These are phyloP conservation scores for Metaphire vulgaris DNA, from an alignment of 1,140 invertebrate genomes.

Conservation along the genomic window DNA sequence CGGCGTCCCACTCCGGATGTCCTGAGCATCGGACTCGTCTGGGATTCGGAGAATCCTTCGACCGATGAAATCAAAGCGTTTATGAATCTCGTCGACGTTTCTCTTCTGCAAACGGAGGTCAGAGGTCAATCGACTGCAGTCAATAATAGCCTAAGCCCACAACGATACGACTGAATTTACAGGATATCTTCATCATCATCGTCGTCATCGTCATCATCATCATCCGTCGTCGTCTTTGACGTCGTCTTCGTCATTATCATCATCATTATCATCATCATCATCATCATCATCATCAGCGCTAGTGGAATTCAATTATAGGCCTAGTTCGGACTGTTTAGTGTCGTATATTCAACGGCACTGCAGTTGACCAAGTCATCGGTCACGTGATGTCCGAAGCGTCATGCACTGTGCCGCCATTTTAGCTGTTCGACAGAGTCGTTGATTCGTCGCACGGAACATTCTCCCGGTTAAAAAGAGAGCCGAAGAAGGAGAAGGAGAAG, in stretches of 20 bases:
- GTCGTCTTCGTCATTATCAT: neutral
- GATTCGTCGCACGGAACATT: neutral
- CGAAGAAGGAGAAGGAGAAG: neutral
- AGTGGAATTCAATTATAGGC: too few species aligned
- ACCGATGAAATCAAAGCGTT: neutral
- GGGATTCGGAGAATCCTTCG: neutral
- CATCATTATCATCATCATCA: conserved; percentile 1
- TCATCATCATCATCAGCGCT: neutral
- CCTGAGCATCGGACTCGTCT: neutral
- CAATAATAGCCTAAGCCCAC: neutral
- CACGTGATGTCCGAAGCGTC: neutral
- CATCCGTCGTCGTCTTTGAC: neutral
- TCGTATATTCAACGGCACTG: neutral
- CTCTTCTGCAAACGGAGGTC: neutral
- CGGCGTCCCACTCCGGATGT: neutral
- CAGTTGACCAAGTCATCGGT: neutral
- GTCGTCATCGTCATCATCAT: neutral
- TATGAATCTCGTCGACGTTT: neutral
- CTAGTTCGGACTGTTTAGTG: neutral
- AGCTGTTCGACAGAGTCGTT: neutral
- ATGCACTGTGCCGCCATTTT: neutral
- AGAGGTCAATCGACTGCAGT: neutral
- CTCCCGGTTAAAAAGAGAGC: neutral
- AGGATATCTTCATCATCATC: neutral
- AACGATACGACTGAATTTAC: too few species aligned